Evolutionary conservation across 2,888 invertebrate species (phyloP), one percentile per base, ranked within the genome.

Genomic region (Meta bourneti): DNA sequence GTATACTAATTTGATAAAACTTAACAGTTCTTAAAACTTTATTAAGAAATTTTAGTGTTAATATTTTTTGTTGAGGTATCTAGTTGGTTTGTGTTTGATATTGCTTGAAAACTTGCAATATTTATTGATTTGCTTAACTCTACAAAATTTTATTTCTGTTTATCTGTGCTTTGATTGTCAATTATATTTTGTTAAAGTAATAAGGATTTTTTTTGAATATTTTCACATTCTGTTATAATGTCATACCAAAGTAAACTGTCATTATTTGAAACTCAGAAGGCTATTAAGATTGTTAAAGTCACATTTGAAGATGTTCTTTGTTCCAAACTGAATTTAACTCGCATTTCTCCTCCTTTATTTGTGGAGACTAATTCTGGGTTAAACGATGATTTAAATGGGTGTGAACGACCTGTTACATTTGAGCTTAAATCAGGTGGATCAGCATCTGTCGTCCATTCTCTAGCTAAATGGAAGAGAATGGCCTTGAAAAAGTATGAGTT

Each of bases 381-480:
- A 20, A 89, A 89, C 52, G 89, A 89, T 69, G 89, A 89, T 34
- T 51, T 89, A 4, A 89, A 82, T 49, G 82, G 89, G 61, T 20
- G 70, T 20, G 89, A 89, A 51, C 52, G 82, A 61, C 89, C 81
- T 6, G 89, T 89, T 19, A 51, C 71, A 6, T 89, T 89, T 61
- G 80, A 80, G 51, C 9, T 69, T 6, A 81, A 77, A 72, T 49
- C 49, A 48, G 83, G 89, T 2, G 72, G 54, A 20, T 19, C 51
- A 13, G 74, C 75, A 13, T 72, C 80, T 70, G 82, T 89, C n/a
- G 74, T 82, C 13, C 89, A 89, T 20, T 82, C 82, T 6, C n/a
- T 89, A n/a, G 89, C 89, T 6, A 89, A 89, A 49, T 89, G 89
- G 89, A 89, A 89, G 71, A 80, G 89, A 75, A 13, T 82, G 51